Evolutionary conservation across 1,140 invertebrate genomes (phyloP), one percentile per base, ranked within the genome.

Genomic region (Zaprionus gabonicus): DNA sequence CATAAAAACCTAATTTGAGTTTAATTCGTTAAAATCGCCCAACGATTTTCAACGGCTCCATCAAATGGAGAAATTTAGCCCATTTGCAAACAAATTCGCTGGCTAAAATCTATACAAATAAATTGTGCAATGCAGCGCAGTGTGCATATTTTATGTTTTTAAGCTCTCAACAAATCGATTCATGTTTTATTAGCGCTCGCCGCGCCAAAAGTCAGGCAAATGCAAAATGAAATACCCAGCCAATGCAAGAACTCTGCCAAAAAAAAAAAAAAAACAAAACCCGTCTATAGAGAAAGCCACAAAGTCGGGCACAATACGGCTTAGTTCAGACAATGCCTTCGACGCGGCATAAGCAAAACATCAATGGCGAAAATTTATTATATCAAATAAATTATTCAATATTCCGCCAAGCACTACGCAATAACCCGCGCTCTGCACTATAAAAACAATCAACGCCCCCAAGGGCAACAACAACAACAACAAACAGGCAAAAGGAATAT

Each of bases 301-400:
- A 46, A 28, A 27, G 60, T n/a, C 73, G 53, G 31, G 28, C 57
- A 63, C 28, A 64, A 56, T 63, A 67, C 49, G 75, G 51, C 71
- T 68, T 64, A 68, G 58, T 53, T 20, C 71, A 25, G 58, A 58
- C 34, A 66, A 64, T 73, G 57, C 63, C 57, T 66, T 57, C 56
- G 65, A 62, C 17, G 41, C 69, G 57, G 27, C 74, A 72, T 77
- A 73, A 73, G 63, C 71, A 74, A 77, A 73, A 73, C 64, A 63
- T 73, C 75, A 77, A 63, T 77, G 56, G 46, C 31, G 64, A 63
- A 67, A 63, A 73, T 72, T 58, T 77, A 77, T 77, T 67, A 65
- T 77, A 68, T 73, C 51, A 49, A 58, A 77, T 77, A 57, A 77
- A 77, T 77, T 68, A 77, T 77, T 77, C 75, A 77, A 77, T 77